Percentiles rank a stretch among this genome's conserved stretches.
Evolutionary conservation across 2,113 vertebrate species (phyloP).

Genomic region (Asarcornis scutulata): DNA sequence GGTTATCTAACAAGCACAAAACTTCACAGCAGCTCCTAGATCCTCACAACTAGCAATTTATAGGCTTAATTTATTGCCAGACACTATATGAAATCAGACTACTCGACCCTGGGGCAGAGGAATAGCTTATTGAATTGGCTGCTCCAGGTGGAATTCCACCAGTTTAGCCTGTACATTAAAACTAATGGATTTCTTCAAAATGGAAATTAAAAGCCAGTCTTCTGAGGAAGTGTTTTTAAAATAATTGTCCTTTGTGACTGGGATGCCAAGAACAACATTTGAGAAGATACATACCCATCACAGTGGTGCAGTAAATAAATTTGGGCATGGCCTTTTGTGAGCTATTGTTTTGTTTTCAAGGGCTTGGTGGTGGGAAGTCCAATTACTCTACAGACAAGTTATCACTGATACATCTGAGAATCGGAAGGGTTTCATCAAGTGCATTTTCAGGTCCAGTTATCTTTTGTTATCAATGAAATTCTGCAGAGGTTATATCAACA

Average conservation of each 20-base stretch:
- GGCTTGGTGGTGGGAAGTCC: not conserved
- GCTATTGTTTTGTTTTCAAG: not conserved
- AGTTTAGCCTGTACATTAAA: not conserved
- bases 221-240: not conserved
- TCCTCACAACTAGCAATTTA: not conserved
- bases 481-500: not conserved
- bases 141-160: not conserved
- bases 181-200: not conserved
- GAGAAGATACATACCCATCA: not conserved
- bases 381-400: not conserved
- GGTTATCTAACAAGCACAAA: not conserved
- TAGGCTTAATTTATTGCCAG: not conserved
- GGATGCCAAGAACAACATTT: not conserved
- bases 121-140: not conserved
- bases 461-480: not conserved
- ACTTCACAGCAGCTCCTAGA: not conserved
- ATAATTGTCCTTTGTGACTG: not conserved
- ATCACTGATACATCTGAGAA: not conserved
- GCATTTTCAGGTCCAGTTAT: not conserved
- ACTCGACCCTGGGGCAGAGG: not conserved
- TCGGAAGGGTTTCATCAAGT: not conserved
- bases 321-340: fast-evolving
- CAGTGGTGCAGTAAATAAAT: not conserved
- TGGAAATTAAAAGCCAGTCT: not conserved
- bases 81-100: not conserved